Evolutionary conservation across 2,113 vertebrate species (phyloP).

Genomic region (Petroica traversi): DNA sequence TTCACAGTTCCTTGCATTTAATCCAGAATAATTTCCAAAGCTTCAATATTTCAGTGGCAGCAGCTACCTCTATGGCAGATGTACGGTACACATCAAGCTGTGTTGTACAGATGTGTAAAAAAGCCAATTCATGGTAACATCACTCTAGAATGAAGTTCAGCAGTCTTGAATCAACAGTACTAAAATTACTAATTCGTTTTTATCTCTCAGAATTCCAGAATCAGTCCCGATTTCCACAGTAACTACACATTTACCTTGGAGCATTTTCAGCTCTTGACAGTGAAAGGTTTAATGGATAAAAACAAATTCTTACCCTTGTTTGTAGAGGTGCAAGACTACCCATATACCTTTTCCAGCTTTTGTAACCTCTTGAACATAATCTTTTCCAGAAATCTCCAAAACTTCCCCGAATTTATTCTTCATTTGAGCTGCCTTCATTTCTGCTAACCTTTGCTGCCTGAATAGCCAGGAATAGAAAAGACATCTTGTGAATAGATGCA

Average conservation of each 20-base stretch:
- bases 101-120: background rate
- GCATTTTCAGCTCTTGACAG: background rate
- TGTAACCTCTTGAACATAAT: slow-evolving; percentile 94
- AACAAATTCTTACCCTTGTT: slow-evolving; percentile 83
- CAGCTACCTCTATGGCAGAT: background rate
- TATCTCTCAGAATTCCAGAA: background rate
- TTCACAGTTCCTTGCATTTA: background rate
- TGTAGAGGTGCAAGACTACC: slow-evolving; percentile 97
- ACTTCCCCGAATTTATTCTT: slow-evolving; percentile 90
- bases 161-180: background rate
- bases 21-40: background rate
- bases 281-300: background rate
- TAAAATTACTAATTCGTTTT: background rate
- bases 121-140: background rate
- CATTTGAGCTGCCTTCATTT: slow-evolving; percentile 89
- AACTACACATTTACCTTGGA: background rate
- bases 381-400: slow-evolving; percentile 91
- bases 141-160: background rate
- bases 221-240: background rate
- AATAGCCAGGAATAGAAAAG: background rate
- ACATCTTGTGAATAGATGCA: background rate
- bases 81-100: background rate
- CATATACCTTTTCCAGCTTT: slow-evolving; percentile 89
- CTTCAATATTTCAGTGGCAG: background rate
- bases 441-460: slow-evolving; percentile 89